These are phyloP conservation scores for Crotalus helleri DNA, from an alignment of 2,113 vertebrate species.

Conservation along the genomic window DNA sequence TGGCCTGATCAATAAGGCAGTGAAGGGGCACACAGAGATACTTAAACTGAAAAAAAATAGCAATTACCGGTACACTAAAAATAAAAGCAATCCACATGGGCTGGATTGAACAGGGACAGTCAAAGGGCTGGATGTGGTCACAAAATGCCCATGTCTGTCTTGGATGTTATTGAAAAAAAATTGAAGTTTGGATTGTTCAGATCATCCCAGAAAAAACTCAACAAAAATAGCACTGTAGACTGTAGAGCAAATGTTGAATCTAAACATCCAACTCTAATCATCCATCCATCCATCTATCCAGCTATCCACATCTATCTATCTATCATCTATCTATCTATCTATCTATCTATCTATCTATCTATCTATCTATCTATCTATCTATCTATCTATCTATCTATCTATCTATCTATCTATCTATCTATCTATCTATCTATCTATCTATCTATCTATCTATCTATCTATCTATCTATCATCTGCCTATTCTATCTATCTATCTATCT, in stretches of 20 bases:
- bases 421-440: too few relatives aligned
- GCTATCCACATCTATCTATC: too few relatives aligned
- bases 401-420: too few relatives aligned
- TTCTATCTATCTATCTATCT: neutral
- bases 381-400: too few relatives aligned
- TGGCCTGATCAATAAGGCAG: neutral
- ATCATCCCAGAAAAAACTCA: neutral
- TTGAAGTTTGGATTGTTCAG: neutral
- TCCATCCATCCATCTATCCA: neutral
- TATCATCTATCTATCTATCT: too few relatives aligned
- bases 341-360: too few relatives aligned
- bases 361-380: too few relatives aligned
- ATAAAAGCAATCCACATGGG: neutral
- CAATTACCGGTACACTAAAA: neutral
- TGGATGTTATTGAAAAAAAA: neutral
- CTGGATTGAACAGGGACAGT: neutral
- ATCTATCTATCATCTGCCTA: too few relatives aligned
- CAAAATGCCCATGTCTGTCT: neutral
- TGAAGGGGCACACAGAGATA: neutral
- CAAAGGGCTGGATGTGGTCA: neutral
- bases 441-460: too few relatives aligned
- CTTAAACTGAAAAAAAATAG: too few relatives aligned
- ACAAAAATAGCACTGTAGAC: neutral
- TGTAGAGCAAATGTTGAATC: neutral
- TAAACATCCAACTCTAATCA: neutral